Conservation (phyloP, 2,888 invertebrate species). For the Copidosoma aretas region DNA sequence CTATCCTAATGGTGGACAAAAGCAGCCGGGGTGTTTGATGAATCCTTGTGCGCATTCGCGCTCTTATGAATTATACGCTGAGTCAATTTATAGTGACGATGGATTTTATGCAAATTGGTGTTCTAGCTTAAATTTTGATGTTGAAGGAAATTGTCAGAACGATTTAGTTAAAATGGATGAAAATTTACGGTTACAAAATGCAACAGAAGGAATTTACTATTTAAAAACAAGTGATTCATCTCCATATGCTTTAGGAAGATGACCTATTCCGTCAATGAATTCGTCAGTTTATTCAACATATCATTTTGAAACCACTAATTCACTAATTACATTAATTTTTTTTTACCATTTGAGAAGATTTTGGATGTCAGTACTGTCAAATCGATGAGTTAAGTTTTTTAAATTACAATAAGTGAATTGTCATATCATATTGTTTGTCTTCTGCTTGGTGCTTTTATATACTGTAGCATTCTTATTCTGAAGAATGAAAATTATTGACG, state of each 20-base stretch:
- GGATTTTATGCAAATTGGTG: slow-evolving; percentile 47
- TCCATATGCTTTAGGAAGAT: slow-evolving; percentile 7
- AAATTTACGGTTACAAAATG: neutral
- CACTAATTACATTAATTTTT: too few relatives aligned
- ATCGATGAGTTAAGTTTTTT: too few relatives aligned
- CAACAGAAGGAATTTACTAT: slow-evolving; percentile 12
- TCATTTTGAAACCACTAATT: too few relatives aligned
- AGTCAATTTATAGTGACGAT: slow-evolving; percentile 49
- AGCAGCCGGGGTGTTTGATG: slow-evolving; percentile 52
- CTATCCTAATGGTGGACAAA: slow-evolving; percentile 58
- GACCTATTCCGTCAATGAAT: neutral
- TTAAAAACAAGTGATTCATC: slow-evolving; percentile 9
- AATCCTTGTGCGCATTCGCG: slow-evolving; percentile 55
- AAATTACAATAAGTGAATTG: too few relatives aligned
- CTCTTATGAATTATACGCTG: slow-evolving; percentile 51
- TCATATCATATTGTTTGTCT: too few relatives aligned
- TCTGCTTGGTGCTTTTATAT: too few relatives aligned
- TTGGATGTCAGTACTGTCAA: too few relatives aligned
- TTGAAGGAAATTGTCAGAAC: slow-evolving; percentile 28
- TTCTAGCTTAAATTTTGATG: slow-evolving; percentile 7
- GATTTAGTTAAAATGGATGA: slow-evolving; percentile 30
- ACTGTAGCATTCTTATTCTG: too few relatives aligned
- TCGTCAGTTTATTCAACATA: too few relatives aligned
- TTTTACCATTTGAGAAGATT: too few relatives aligned
- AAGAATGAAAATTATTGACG: too few relatives aligned